These are phyloP conservation scores for Pteromalus puparum DNA, from an alignment of 1,140 invertebrate genomes.

Conservation along the genomic window DNA sequence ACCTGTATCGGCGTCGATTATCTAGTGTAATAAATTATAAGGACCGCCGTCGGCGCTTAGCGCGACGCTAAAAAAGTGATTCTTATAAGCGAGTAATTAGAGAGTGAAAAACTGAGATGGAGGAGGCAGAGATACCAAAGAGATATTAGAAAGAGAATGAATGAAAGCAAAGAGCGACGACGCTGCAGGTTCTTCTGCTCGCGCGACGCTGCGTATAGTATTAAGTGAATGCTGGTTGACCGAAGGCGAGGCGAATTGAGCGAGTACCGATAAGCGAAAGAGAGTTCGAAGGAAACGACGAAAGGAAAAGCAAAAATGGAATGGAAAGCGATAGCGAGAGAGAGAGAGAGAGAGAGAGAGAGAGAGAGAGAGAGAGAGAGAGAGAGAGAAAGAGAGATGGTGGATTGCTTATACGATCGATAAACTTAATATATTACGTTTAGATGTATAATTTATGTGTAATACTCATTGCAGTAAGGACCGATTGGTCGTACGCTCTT, in stretches of 20 bases:
- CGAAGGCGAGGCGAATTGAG: background rate
- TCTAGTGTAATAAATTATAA: constrained; percentile 19
- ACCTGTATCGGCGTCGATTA: constrained; percentile 26
- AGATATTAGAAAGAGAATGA: constrained; percentile 34
- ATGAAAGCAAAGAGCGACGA: background rate
- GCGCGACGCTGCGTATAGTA: background rate
- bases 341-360: background rate
- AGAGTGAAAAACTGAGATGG: background rate
- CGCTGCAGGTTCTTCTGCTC: constrained; percentile 31
- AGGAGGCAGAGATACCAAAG: constrained; percentile 10
- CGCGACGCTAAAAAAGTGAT: constrained; percentile 38
- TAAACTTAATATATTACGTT: constrained; percentile 48
- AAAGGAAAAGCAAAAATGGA: background rate
- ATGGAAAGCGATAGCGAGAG: background rate
- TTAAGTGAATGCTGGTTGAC: background rate
- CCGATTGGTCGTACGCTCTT: constrained; percentile 31
- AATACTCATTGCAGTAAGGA: constrained; percentile 44
- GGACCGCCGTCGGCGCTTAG: background rate
- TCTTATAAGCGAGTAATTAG: constrained; percentile 25
- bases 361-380: background rate
- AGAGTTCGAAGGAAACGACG: constrained; percentile 1
- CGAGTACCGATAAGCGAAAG: background rate
- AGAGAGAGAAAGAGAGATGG: background rate
- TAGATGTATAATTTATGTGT: constrained; percentile 51
- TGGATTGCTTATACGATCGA: constrained; percentile 41